Conservation (phyloP, 2,113 vertebrate genomes). For the Dipodomys merriami region DNA sequence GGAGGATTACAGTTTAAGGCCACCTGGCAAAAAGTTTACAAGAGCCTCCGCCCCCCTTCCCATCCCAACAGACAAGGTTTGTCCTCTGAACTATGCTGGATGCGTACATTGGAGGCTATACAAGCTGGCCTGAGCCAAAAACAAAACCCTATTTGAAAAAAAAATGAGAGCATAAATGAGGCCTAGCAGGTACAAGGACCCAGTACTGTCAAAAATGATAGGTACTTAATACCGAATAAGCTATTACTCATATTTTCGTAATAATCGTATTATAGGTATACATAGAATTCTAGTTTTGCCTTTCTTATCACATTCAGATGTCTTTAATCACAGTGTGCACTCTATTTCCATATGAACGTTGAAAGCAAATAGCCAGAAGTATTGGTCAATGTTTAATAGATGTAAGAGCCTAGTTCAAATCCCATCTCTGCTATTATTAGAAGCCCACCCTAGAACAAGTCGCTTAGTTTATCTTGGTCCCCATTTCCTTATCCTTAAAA, state of each 20-base stretch:
- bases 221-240: neutral
- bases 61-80: too few species aligned
- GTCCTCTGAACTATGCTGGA: too few species aligned
- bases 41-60: too few species aligned
- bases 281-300: neutral
- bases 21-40: too few species aligned
- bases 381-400: neutral
- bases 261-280: neutral
- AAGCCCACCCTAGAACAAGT: neutral
- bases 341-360: neutral
- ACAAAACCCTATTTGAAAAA: too few species aligned
- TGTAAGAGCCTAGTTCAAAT: neutral
- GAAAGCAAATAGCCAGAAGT: neutral
- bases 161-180: too few species aligned
- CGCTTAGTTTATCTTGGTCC: neutral
- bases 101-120: too few species aligned
- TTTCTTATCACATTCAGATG: neutral
- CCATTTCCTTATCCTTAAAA: neutral
- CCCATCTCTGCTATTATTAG: neutral
- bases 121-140: too few species aligned
- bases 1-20: too few species aligned
- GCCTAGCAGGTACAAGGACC: too few species aligned
- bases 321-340: neutral
- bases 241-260: neutral
- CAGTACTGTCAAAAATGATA: neutral